Base-by-base conservation (phyloP, 2,113 vertebrate species). In the Cavia aperea region DNA sequence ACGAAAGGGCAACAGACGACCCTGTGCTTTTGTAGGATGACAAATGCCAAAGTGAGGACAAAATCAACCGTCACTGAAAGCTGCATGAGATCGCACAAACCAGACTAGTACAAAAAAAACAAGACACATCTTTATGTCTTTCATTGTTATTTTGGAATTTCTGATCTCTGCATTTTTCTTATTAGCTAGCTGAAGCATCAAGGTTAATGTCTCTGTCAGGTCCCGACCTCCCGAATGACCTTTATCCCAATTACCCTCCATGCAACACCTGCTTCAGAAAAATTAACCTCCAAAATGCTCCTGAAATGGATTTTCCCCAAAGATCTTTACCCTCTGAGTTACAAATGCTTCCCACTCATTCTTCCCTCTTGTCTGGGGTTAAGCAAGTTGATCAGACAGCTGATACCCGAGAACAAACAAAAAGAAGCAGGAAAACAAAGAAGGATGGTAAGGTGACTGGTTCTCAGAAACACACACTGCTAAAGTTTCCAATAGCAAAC, bases 191-290 rank as follows among this genome's bases (percentile, higher is more conserved):
- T 86, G 11, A 96, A 89, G 75, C 49, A 77, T 73, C 77, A 93
- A 95, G 84, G 87, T 94, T 90, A 92, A 89, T 82, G 54, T 88
- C 68, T 86, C 92, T 63, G 43, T 88, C 46, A 63, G 46, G 33
- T 46, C 92, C 77, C 70, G 56, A 70, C 60, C 95, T 95, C 58
- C 93, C 93, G 87, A 81, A 93, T 81, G 91, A 93, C 89, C 84
- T 94, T 95, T 95, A 92, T 92, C 39, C 66, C 86, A 92, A 87
- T 93, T 89, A 91, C 54, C 68, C 79, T 91, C 77, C 31, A 46
- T 77, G n/a, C 11, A 94, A 94, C 91, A 94, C 87, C 92, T 94
- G 86, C 81, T 94, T 94, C 89, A 93, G 87, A 92, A 94, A 94
- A 93, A 91, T 81, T 93, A 95, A 96, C 89, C 90, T 95, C 95